Conservation (phyloP, 2,888 invertebrate species). For the Nymphalis urticae region DNA sequence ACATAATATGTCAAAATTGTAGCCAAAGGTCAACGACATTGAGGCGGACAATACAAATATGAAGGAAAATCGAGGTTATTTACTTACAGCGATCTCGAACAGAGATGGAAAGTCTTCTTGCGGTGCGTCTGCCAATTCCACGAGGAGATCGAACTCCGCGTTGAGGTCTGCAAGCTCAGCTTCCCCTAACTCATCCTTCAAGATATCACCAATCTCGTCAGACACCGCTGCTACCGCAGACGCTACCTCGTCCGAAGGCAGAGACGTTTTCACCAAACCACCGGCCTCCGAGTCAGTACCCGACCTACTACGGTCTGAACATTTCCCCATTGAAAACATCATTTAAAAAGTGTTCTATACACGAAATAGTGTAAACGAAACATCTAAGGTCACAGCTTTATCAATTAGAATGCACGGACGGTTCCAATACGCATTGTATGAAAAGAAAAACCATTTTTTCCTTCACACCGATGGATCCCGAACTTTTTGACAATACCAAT, state of each 20-base stretch:
- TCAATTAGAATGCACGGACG: conserved; percentile 65
- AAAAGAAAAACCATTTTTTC: conserved; percentile 77
- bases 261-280: conserved; percentile 59
- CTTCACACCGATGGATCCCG: conserved; percentile 68
- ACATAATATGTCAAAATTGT: conserved; percentile 35
- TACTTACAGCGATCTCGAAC: conserved; percentile 75
- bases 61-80: background rate
- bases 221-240: conserved; percentile 73
- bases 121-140: conserved; percentile 68
- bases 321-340: conserved; percentile 79
- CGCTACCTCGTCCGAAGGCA: conserved; percentile 68
- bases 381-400: conserved; percentile 73
- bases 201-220: conserved; percentile 75
- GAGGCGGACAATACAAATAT: conserved; percentile 14
- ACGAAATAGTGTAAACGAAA: conserved; percentile 67
- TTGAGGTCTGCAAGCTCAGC: conserved; percentile 73
- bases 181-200: conserved; percentile 74
- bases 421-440: conserved; percentile 60
- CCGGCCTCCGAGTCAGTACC: conserved; percentile 65
- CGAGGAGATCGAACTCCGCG: conserved; percentile 71
- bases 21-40: conserved; percentile 39
- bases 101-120: conserved; percentile 71
- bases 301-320: conserved; percentile 65
- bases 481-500: conserved; percentile 82
- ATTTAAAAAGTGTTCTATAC: conserved; percentile 70